Conservation (phyloP, 2,888 invertebrate species). For the Eumerus sabulonum region DNA sequence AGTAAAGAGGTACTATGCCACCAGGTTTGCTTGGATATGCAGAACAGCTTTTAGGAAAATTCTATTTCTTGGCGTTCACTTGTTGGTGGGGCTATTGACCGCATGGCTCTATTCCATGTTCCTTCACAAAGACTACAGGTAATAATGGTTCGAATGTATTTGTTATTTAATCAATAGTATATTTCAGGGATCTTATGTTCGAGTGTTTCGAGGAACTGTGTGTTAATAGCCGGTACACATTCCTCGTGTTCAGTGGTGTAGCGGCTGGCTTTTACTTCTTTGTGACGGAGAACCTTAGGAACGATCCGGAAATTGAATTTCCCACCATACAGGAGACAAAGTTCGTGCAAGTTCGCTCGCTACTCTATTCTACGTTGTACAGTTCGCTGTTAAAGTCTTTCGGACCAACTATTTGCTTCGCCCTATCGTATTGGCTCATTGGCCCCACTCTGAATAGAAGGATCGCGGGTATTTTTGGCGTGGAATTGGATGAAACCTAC, state of each 20-base stretch:
- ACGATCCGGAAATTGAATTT: slow-evolving; percentile 81
- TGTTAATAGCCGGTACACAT: slow-evolving; percentile 84
- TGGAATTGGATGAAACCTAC: slow-evolving; percentile 75
- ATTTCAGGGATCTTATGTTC: slow-evolving; percentile 26
- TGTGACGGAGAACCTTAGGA: slow-evolving; percentile 71
- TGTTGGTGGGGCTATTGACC: slow-evolving; percentile 83
- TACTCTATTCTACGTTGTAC: slow-evolving; percentile 81
- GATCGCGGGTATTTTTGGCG: slow-evolving; percentile 80
- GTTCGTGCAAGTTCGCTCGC: slow-evolving; percentile 83
- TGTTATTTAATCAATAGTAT: no score
- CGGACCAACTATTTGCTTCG: slow-evolving; percentile 83
- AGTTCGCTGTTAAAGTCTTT: slow-evolving; percentile 82
- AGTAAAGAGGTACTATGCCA: slow-evolving; percentile 82
- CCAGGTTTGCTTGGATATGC: slow-evolving; percentile 84
- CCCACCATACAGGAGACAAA: slow-evolving; percentile 86
- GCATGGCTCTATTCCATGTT: slow-evolving; percentile 86
- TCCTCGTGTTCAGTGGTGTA: slow-evolving; percentile 84
- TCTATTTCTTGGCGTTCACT: slow-evolving; percentile 79
- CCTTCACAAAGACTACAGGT: slow-evolving; percentile 82
- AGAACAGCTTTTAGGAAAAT: slow-evolving; percentile 83
- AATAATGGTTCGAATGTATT: slow-evolving; percentile 55
- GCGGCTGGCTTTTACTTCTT: slow-evolving; percentile 83
- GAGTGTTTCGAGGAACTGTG: slow-evolving; percentile 78
- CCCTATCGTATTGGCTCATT: slow-evolving; percentile 82
- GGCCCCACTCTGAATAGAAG: slow-evolving; percentile 81